Evolutionary conservation across 2,113 vertebrate species (phyloP), one percentile per base, ranked within the genome.

Genomic region (Dicrurus megarhynchus): DNA sequence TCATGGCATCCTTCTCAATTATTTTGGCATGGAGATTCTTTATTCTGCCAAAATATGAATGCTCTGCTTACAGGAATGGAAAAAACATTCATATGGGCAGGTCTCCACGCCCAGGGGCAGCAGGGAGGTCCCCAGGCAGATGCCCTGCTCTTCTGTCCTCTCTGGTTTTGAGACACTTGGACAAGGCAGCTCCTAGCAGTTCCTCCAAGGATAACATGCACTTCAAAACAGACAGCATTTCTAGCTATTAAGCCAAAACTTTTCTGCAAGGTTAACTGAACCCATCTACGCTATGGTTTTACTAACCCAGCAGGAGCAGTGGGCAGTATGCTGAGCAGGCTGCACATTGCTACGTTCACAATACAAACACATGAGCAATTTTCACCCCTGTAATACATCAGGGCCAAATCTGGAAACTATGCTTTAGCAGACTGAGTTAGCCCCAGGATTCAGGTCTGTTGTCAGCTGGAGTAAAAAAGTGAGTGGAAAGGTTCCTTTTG

Each of bases 1-100:
- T 99, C 98, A 99, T 98, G 85, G 99, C 99, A 23, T 99, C 98
- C 95, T 99, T 99, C 97, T 99, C 99, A 57, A 99, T 98, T 95
- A 99, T 98, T 94, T 99, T 99, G 64, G 98, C 99, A 22, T 99
- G 98, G 46, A 99, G 98, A 87, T 99, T 98, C 95, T 99, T 99
- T 97, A 99, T 99, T 85, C 99, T 99, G 94, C 56, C 75, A 96
- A 82, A 61, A 94, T 13, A 90, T 1, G 28, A 75, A 93, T 4
- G 42, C 17, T 64, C 20, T 78, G 79, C 28, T 97, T 91, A 96
- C 11, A 41, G 63, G 50, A 91, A 64, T 47, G 65, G 30, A 83
- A 89, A 41, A 78, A 67, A 44, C 4, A 1, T 16, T 35, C 53
- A 9, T 11, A 28, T 1, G 3, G 57, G 30, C 35, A 81, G 15